phyloP scores from a whole-genome alignment of 2,797 vertebrate genomes.

The Antennarius maculatus region DNA sequence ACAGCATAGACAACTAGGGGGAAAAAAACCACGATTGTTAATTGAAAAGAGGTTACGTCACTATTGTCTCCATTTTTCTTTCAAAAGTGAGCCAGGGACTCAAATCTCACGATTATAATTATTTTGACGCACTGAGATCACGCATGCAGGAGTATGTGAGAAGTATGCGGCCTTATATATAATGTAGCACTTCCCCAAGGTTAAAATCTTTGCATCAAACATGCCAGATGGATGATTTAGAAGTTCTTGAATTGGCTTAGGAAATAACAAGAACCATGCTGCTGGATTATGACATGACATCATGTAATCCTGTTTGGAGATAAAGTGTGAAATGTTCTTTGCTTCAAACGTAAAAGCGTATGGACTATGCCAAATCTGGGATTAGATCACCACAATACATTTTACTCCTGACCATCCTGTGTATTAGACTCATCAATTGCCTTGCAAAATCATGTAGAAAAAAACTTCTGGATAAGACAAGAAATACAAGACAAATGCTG shows the following conservation, averaged over 20 bases:
- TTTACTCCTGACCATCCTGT: slow-evolving; percentile 33
- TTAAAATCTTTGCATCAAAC: slow-evolving; percentile 49
- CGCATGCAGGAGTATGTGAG: background rate
- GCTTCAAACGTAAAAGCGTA: slow-evolving; percentile 62
- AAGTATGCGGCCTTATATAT: slow-evolving; percentile 45
- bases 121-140: background rate
- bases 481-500: too few relatives aligned
- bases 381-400: slow-evolving; percentile 72
- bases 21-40: slow-evolving; percentile 31
- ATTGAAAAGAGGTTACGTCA: slow-evolving; percentile 60
- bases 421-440: slow-evolving; percentile 45
- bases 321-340: slow-evolving; percentile 80
- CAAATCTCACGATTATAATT: slow-evolving; percentile 16
- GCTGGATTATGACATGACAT: slow-evolving; percentile 69
- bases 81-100: slow-evolving; percentile 14
- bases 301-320: slow-evolving; percentile 79
- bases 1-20: slow-evolving; percentile 40
- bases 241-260: slow-evolving; percentile 58
- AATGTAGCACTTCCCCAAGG: slow-evolving; percentile 34
- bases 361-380: slow-evolving; percentile 70
- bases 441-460: slow-evolving; percentile 1
- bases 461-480: slow-evolving; percentile 5
- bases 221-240: slow-evolving; percentile 61
- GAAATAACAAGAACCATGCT: slow-evolving; percentile 56
- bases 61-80: slow-evolving; percentile 17